Conservation (phyloP, 2,888 invertebrate genomes). For the Thereva unica region DNA sequence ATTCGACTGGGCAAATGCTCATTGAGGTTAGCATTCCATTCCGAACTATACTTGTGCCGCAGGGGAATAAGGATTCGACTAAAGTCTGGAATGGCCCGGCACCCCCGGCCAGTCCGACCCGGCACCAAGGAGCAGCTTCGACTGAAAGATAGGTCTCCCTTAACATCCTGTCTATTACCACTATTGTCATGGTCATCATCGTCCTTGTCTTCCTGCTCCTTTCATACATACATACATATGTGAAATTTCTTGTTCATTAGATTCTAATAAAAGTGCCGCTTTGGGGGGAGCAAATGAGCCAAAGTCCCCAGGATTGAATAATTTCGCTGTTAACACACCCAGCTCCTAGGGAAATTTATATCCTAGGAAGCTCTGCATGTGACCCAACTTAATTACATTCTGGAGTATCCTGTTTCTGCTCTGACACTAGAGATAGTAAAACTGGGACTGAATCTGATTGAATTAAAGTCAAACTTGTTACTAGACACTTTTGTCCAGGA, state of each 20-base stretch:
- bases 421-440: too few relatives aligned
- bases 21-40: conserved; percentile 12
- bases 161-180: not conserved
- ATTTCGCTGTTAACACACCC: conserved; percentile 32
- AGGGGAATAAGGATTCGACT: too few relatives aligned
- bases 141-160: not conserved
- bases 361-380: not conserved
- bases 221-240: conserved; percentile 17
- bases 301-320: conserved; percentile 30
- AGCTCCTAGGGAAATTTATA: conserved; percentile 15
- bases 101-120: too few relatives aligned
- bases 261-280: conserved; percentile 28
- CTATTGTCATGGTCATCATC: conserved; percentile 4
- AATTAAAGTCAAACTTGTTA: too few relatives aligned
- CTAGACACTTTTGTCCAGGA: too few relatives aligned
- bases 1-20: conserved; percentile 24
- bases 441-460: too few relatives aligned
- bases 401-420: too few relatives aligned
- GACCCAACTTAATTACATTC: too few relatives aligned
- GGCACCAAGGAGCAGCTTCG: too few relatives aligned
- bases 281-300: conserved; percentile 22
- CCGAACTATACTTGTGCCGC: too few relatives aligned
- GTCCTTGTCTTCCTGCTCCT: conserved; percentile 7
- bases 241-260: conserved; percentile 33
- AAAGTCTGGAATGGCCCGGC: too few relatives aligned